Conservation (phyloP, 2,888 invertebrate genomes). For the Cremastobaeus sp. region DNA sequence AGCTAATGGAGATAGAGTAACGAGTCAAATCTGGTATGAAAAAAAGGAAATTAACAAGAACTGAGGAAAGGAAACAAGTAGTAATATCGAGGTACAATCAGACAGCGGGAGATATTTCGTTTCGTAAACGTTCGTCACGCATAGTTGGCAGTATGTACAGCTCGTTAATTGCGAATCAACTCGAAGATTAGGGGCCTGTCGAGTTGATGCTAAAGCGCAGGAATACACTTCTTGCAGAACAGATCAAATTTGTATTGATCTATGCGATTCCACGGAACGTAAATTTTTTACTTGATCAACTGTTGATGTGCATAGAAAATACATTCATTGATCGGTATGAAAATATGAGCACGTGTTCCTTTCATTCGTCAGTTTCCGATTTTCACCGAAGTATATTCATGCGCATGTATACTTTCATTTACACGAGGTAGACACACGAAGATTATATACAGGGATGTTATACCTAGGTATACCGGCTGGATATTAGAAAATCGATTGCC, state of each 20-base stretch:
- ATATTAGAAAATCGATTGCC: constrained; percentile 60
- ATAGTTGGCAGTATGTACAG: constrained; percentile 46
- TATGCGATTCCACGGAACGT: too few relatives aligned
- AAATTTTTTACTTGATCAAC: too few relatives aligned
- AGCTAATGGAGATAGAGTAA: constrained; percentile 22
- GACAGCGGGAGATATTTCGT: constrained; percentile 29
- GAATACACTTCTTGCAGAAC: constrained; percentile 37
- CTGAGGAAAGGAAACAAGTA: constrained; percentile 10
- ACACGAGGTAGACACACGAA: constrained; percentile 59
- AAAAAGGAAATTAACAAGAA: not conserved
- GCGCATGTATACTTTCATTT: constrained; percentile 60
- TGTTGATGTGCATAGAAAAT: too few relatives aligned
- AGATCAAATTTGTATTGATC: constrained; percentile 4
- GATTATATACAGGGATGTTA: constrained; percentile 60
- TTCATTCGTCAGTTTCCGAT: constrained; percentile 1
- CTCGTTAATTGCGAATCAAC: constrained; percentile 42
- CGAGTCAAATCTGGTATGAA: not conserved
- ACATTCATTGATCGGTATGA: too few relatives aligned
- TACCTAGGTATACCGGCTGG: constrained; percentile 53
- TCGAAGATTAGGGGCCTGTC: constrained; percentile 26
- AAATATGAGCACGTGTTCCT: too few relatives aligned
- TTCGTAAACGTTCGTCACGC: constrained; percentile 24
- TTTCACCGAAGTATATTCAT: constrained; percentile 48
- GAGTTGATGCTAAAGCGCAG: constrained; percentile 49
- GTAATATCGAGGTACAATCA: constrained; percentile 33